These are phyloP conservation scores for Hartigia nigra DNA, from an alignment of 2,888 invertebrate species.

Conservation along the genomic window DNA sequence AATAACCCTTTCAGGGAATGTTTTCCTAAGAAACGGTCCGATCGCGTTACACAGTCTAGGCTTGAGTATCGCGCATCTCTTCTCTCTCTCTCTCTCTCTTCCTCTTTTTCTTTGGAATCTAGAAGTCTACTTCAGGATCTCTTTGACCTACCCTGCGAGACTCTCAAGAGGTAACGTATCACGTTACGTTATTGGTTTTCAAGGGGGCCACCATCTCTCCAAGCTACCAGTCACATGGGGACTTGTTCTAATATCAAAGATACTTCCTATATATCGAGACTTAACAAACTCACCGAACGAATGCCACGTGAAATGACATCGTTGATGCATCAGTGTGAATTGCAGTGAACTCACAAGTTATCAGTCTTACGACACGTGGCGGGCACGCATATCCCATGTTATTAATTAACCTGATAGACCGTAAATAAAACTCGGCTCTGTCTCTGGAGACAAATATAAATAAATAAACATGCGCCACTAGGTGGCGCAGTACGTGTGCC, in stretches of 20 bases:
- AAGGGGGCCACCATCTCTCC: not conserved
- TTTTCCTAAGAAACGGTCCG: conserved; percentile 41
- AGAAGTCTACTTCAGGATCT: not conserved
- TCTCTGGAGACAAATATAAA: conserved; percentile 62
- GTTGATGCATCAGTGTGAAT: no score
- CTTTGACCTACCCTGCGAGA: not conserved
- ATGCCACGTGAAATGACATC: no score
- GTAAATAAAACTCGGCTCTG: conserved; percentile 53
- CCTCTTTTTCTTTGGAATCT: not conserved
- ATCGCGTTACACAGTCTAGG: conserved; percentile 40
- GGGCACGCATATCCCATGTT: conserved; percentile 42
- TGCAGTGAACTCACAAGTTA: conserved; percentile 31
- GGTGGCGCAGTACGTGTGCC: conserved; percentile 25
- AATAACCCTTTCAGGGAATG: conserved; percentile 38
- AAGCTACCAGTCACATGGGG: not conserved
- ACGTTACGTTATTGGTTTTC: conserved; percentile 1
- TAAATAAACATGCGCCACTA: conserved; percentile 57
- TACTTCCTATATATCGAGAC: not conserved
- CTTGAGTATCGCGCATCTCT: not conserved
- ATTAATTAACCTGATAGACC: conserved; percentile 64
- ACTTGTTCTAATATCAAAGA: not conserved
- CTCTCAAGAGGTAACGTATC: not conserved
- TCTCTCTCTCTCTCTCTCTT: not conserved
- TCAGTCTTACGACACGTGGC: conserved; percentile 48
- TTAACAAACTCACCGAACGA: not conserved